These are phyloP conservation scores for Leptoclinus maculatus DNA, from an alignment of 2,797 vertebrate genomes.

Conservation along the genomic window DNA sequence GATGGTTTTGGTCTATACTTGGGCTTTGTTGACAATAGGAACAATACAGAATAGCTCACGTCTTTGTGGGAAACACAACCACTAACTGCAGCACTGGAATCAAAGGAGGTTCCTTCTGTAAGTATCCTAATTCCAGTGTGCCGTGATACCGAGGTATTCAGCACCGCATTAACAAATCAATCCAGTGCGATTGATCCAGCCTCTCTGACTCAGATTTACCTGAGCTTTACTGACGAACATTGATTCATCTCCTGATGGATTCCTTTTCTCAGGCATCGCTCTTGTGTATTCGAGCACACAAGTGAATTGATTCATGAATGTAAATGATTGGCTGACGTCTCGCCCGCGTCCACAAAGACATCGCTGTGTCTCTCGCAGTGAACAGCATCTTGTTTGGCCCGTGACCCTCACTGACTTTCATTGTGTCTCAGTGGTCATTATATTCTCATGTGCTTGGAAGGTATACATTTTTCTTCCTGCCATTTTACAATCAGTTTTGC, in stretches of 20 bases:
- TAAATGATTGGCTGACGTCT: conserved; percentile 9
- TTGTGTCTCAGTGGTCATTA: conserved; percentile 31
- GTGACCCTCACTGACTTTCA: conserved; percentile 4
- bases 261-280: conserved; percentile 14
- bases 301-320: conserved; percentile 14
- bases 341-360: conserved; percentile 1
- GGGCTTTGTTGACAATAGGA: neutral
- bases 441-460: conserved; percentile 9
- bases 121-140: conserved; percentile 10
- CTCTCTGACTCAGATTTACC: conserved; percentile 18
- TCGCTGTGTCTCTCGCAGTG: conserved; percentile 10
- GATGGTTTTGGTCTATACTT: neutral
- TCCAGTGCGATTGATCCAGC: conserved; percentile 12
- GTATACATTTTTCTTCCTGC: conserved; percentile 9
- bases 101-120: conserved; percentile 2
- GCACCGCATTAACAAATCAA: conserved; percentile 19
- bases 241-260: conserved; percentile 29
- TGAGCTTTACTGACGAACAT: conserved; percentile 27
- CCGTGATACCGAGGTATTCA: conserved; percentile 14
- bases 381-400: conserved; percentile 30
- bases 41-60: neutral
- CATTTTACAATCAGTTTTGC: conserved; percentile 22
- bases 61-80: neutral
- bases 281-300: neutral
- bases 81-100: neutral